Conservation (phyloP, 2,888 invertebrate species). For the Latheticus oryzae region DNA sequence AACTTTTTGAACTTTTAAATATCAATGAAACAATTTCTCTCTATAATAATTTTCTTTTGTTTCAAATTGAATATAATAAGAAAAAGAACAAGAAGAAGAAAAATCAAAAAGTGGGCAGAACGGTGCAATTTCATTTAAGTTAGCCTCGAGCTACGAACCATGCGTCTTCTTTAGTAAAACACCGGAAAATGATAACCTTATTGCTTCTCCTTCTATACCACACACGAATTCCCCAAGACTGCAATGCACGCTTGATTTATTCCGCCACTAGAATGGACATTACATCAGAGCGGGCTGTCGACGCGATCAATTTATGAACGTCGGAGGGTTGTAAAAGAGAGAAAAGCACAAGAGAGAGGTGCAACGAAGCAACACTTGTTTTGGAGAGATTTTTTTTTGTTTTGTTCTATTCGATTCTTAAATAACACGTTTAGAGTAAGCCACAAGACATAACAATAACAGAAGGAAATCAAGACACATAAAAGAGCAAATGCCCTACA, state of each 20-base stretch:
- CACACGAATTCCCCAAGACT: constrained; percentile 51
- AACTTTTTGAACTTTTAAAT: too few relatives aligned
- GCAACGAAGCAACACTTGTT: constrained; percentile 55
- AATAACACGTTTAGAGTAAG: too few relatives aligned
- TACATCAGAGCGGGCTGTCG: constrained; percentile 56
- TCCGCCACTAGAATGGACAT: constrained; percentile 57
- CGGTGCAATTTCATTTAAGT: constrained; percentile 51
- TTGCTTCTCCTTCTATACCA: constrained; percentile 59
- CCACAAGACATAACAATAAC: constrained; percentile 50
- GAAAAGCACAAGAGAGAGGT: constrained; percentile 56
- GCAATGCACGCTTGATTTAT: constrained; percentile 59
- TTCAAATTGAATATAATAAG: too few relatives aligned
- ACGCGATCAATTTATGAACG: constrained; percentile 56
- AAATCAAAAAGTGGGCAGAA: constrained; percentile 46
- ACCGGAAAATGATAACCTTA: constrained; percentile 63
- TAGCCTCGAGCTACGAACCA: constrained; percentile 49
- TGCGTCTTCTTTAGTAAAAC: constrained; percentile 61
- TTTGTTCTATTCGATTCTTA: too few relatives aligned
- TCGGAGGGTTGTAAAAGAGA: constrained; percentile 47
- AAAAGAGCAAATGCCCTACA: constrained; percentile 44
- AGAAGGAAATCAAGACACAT: constrained; percentile 51
- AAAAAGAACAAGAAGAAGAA: too few relatives aligned
- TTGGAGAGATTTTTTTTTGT: too few relatives aligned
- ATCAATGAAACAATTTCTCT: too few relatives aligned
- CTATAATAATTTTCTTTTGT: too few relatives aligned